A percentile compares a stretch with the other conserved stretches of the same genome.
These are phyloP conservation scores for Sylvietta virens DNA, from an alignment of 2,113 vertebrate species.

Conservation along the genomic window DNA sequence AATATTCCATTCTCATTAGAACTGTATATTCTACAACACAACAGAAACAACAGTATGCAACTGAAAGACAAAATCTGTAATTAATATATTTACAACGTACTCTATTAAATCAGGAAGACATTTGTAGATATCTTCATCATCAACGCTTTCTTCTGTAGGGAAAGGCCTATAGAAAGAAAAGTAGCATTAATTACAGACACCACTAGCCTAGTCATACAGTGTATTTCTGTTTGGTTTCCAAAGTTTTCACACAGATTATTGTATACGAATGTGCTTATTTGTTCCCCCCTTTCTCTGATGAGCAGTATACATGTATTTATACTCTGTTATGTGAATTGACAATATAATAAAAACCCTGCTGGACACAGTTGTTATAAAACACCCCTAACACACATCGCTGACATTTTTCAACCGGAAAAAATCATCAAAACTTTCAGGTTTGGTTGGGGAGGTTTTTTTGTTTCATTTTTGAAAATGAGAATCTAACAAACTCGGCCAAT, in stretches of 20 bases:
- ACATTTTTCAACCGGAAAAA: neutral
- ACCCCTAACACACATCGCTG: neutral
- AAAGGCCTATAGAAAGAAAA: conserved; percentile 77
- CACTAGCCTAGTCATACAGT: neutral
- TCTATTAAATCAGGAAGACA: conserved; percentile 93
- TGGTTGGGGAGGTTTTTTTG: accelerated
- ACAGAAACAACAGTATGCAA: neutral
- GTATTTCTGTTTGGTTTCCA: neutral
- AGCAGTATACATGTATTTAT: neutral
- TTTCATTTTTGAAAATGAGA: neutral
- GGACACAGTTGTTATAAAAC: neutral
- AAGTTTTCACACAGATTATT: neutral
- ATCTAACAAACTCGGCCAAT: neutral
- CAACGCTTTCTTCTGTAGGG: conserved; percentile 89
- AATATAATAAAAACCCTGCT: neutral
- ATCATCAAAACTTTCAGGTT: neutral
- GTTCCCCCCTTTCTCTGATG: neutral
- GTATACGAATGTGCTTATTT: accelerated
- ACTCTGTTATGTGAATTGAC: neutral
- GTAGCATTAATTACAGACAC: neutral
- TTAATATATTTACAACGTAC: conserved; percentile 71
- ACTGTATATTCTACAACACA: neutral
- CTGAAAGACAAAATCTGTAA: neutral
- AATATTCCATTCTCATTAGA: neutral
- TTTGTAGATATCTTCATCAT: conserved; percentile 94